Percentiles rank a stretch among this genome's conserved stretches.
Evolutionary conservation across 2,888 invertebrate genomes (phyloP).

Genomic region (Mechanitis mazaeus): DNA sequence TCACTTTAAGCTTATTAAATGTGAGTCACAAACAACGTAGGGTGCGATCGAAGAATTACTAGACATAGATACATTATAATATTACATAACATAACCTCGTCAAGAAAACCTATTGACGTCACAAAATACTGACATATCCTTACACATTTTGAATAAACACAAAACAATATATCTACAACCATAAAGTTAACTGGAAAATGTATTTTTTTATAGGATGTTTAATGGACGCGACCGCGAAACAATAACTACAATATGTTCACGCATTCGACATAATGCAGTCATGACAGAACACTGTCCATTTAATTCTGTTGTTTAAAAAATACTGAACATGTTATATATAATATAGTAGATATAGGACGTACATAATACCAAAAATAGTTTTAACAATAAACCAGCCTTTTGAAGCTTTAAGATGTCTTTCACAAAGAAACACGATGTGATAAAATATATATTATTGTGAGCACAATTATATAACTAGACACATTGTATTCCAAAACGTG

Average conservation of each 20-base stretch:
- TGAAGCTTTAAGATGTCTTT: constrained; percentile 34
- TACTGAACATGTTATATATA: constrained; percentile 10
- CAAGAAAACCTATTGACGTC: constrained; percentile 47
- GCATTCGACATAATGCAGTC: constrained; percentile 63
- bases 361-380: constrained; percentile 53
- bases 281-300: constrained; percentile 36
- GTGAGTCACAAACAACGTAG: background rate
- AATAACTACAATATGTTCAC: constrained; percentile 29
- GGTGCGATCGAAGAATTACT: constrained; percentile 16
- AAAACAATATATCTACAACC: background rate
- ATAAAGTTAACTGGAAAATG: background rate
- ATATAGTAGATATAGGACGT: constrained; percentile 33
- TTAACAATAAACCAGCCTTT: constrained; percentile 48
- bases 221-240: constrained; percentile 14
- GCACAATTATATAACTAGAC: constrained; percentile 42
- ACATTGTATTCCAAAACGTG: constrained; percentile 53
- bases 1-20: background rate
- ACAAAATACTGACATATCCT: constrained; percentile 28
- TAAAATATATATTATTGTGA: constrained; percentile 23
- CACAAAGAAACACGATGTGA: constrained; percentile 9
- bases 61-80: constrained; percentile 31
- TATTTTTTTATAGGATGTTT: constrained; percentile 7
- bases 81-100: constrained; percentile 68
- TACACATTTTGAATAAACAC: background rate
- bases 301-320: constrained; percentile 10